Conservation (phyloP, 1,140 invertebrate species). For the Drosophila tristis region DNA sequence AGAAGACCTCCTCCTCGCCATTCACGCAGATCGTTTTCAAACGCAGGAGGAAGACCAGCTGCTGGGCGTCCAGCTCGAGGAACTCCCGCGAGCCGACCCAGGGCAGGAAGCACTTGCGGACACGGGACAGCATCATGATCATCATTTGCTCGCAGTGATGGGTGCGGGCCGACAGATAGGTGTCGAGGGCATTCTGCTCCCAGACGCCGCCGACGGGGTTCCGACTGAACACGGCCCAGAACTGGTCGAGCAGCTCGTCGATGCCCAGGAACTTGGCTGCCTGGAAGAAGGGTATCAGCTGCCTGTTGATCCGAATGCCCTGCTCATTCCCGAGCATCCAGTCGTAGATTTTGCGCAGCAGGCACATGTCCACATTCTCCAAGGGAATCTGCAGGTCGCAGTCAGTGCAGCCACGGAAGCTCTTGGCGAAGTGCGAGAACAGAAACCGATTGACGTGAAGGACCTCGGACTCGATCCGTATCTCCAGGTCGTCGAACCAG, state of each 20-base stretch:
- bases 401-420: not conserved
- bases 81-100: constrained; percentile 35
- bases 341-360: constrained; percentile 29
- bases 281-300: constrained; percentile 14
- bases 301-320: not conserved
- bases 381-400: constrained; percentile 23
- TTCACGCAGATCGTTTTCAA: constrained; percentile 40
- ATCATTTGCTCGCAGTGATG: constrained; percentile 22
- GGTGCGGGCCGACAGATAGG: not conserved
- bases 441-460: constrained; percentile 23
- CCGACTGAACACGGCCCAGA: constrained; percentile 14
- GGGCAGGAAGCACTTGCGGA: constrained; percentile 32
- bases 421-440: constrained; percentile 9
- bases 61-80: constrained; percentile 4
- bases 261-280: constrained; percentile 30
- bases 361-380: constrained; percentile 5
- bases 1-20: constrained; percentile 59
- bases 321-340: constrained; percentile 4
- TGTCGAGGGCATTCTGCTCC: constrained; percentile 32
- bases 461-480: constrained; percentile 29
- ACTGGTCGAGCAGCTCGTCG: constrained; percentile 12
- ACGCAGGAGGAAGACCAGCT: constrained; percentile 17
- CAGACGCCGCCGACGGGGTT: not conserved
- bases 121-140: constrained; percentile 13
- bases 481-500: constrained; percentile 38